Evolutionary conservation across 2,113 vertebrate species (phyloP), one percentile per base, ranked within the genome.

Genomic region (Albula goreensis): DNA sequence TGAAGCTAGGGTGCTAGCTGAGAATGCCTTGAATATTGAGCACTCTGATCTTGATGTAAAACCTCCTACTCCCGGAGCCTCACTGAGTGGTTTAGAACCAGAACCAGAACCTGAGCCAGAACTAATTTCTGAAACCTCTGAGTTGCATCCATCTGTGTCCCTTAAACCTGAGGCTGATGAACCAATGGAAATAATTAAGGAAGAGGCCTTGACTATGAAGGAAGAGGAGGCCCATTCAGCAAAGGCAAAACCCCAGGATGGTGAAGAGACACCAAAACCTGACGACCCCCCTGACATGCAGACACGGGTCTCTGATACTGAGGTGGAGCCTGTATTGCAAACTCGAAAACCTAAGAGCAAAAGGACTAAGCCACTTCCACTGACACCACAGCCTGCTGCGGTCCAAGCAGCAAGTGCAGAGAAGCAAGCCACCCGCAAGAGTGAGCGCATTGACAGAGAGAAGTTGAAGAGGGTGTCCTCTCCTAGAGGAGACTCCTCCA

Each of bases 361-460:
- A 89, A 97, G 97, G 17, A 90, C 94, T 63, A 99, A 96, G 90
- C 94, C 95, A 0, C 95, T 96, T 0, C 89, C 95, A 48, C 86
- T 95, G 48, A 88, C 92, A 6, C 90, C 95, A 83, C 94, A 95
- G 89, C 93, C 93, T 2, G 90, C 95, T 0, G 82, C 93, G 17
- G 52, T 92, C 2, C 85, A 92, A 4, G 83, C 93, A 1, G 90
- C 88, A 0, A 60, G 92, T 2, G 80, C 90, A 0, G 98, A 99
- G 91, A 99, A 99, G 89, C 97, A 95, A 0, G 97, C 96, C 83
- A 99, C 97, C 0, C 96, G 98, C 66, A 99, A 99, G 90, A 99
- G 98, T 0, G 98, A 99, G 89, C 96, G 98, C 63, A 99, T 99
- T 85, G 98, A 99, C 91, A 96, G 96, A 85, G 98, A 99, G 82